phyloP scores from a whole-genome alignment of 1,140 invertebrate species.

The Drosophila tani region DNA sequence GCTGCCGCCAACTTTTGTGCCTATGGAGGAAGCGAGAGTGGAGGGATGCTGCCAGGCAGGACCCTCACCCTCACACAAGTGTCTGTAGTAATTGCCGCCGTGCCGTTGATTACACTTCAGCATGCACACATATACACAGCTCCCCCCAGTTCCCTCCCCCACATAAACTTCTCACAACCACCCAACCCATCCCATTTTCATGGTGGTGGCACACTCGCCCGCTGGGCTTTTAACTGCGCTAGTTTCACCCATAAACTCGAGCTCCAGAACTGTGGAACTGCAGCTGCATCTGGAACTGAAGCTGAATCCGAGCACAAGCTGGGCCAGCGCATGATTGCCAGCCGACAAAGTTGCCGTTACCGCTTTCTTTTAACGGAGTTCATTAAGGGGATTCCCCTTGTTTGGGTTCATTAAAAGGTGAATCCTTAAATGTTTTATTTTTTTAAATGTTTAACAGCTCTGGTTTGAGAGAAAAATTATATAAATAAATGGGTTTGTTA shows the following conservation, averaged over 20 bases:
- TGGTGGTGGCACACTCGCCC: slow-evolving; percentile 46
- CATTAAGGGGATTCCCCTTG: background rate
- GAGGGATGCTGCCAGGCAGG: background rate
- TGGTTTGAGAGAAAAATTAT: background rate
- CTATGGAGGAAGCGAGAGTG: background rate
- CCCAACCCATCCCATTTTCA: slow-evolving; percentile 25
- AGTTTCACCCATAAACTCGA: slow-evolving; percentile 67
- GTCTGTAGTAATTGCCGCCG: slow-evolving; percentile 79
- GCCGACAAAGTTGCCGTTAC: slow-evolving; percentile 46
- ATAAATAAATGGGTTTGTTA: too few relatives aligned
- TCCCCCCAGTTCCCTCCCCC: slow-evolving; percentile 24
- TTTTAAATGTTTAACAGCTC: background rate
- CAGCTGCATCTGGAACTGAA: slow-evolving; percentile 15
- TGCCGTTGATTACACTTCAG: slow-evolving; percentile 83
- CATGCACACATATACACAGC: slow-evolving; percentile 50
- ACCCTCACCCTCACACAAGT: slow-evolving; percentile 52
- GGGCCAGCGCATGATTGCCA: slow-evolving; percentile 43
- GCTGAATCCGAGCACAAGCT: slow-evolving; percentile 22
- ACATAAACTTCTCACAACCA: slow-evolving; percentile 40
- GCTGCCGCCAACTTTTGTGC: slow-evolving; percentile 62
- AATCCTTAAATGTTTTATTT: background rate
- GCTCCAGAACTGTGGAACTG: slow-evolving; percentile 17
- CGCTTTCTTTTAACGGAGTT: slow-evolving; percentile 7
- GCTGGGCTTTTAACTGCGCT: slow-evolving; percentile 79
- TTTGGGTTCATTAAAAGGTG: slow-evolving; percentile 1